Evolutionary conservation across 2,797 vertebrate species (phyloP), one percentile per base, ranked within the genome.

Genomic region (Chelon auratus): DNA sequence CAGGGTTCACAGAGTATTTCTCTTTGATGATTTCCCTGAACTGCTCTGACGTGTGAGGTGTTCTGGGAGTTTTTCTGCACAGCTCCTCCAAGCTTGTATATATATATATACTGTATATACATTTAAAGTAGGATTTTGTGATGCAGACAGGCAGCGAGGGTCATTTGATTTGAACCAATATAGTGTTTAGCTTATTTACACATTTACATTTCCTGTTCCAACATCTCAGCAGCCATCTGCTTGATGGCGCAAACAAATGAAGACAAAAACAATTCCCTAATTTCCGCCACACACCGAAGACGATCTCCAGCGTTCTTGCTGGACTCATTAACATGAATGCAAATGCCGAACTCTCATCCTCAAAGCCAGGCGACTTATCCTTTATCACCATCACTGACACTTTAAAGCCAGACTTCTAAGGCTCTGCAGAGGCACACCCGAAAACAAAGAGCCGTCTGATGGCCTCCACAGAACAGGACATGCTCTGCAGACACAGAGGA

Each of bases 1-100:
- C 14, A 24, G 22, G 20, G 17, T 58, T 68, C 53, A 36, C 24
- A 26, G 57, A 54, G 50, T 48, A 50, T 30, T 60, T 58, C 33
- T 58, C 58, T 82, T 81, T 81, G 72, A 87, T 72, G 74, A 63
- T 57, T 68, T 76, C 66, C 33, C 55, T 36, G 33, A 60, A 62
- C 64, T 15, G 58, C 62, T 59, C 53, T 48, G 69, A 72, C 11
- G 53, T 66, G 57, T 26, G 26, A 71, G 42, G 40, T n/a, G 20
- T 48, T 66, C 55, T 9, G 72, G 62, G 75, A 59, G 24, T 64
- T 61, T 54, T 69, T 30, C 3, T 33, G 30, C 68, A 47, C 50
- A 58, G 57, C 72, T 75, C 59, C 75, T 60, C 53, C 42, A 54
- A 62, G 26, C 68, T 22, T 74, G 58, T 60, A 51, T 77, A 83